Evolutionary conservation across 2,113 vertebrate genomes (phyloP).

Genomic region (Oophaga pumilio): DNA sequence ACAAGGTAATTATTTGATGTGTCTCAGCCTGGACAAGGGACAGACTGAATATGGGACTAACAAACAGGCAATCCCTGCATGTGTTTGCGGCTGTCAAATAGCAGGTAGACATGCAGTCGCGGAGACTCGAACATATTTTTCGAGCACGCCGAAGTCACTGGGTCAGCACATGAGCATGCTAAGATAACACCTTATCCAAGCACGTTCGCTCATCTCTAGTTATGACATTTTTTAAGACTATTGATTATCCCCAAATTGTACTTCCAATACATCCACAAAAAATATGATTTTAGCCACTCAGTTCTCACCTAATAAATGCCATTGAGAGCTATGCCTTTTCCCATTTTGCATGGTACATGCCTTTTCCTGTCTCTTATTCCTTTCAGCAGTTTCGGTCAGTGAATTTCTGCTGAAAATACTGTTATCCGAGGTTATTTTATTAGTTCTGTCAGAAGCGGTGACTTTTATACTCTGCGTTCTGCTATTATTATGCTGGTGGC

Average conservation of each 20-base stretch:
- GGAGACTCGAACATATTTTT: too few relatives aligned
- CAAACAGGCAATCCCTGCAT: too few relatives aligned
- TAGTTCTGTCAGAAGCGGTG: slow-evolving; percentile 7
- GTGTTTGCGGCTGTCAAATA: too few relatives aligned
- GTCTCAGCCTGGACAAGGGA: too few relatives aligned
- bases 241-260: background rate
- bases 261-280: background rate
- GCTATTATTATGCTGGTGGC: slow-evolving; percentile 6
- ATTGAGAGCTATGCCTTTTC: background rate
- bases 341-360: background rate
- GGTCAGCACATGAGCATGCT: too few relatives aligned
- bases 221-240: too few relatives aligned
- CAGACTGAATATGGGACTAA: too few relatives aligned
- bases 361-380: background rate
- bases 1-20: too few relatives aligned
- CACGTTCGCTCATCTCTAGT: too few relatives aligned
- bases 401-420: background rate
- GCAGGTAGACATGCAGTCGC: too few relatives aligned
- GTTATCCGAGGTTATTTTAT: background rate
- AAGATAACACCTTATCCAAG: too few relatives aligned
- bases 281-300: background rate
- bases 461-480: background rate
- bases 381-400: background rate
- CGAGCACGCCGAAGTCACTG: too few relatives aligned
- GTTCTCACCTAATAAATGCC: background rate